Conservation (phyloP, 2,113 vertebrate species). For the Stomatorhinus ivindoensis region DNA sequence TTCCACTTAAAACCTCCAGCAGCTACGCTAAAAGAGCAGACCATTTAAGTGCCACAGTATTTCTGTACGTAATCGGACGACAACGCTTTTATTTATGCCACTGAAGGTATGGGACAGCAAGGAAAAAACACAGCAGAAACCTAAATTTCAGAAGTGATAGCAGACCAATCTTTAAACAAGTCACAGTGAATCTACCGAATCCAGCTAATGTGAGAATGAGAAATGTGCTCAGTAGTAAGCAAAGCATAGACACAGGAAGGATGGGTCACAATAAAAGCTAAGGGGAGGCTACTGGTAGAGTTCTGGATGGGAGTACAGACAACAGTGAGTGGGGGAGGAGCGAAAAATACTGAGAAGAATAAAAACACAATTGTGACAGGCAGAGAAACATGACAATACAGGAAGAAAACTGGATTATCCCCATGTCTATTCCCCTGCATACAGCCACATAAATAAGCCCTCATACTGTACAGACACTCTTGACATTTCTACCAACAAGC, state of each 20-base stretch:
- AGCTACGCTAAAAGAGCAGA: not conserved
- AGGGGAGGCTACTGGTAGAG: not conserved
- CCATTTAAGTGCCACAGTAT: not conserved
- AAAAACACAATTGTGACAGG: not conserved
- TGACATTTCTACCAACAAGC: not conserved
- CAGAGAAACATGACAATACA: not conserved
- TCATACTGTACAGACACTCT: not conserved
- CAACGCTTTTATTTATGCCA: not conserved
- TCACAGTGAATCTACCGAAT: not conserved
- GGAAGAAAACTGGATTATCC: not conserved
- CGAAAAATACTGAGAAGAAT: not conserved
- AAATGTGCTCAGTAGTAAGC: not conserved
- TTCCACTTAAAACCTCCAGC: not conserved
- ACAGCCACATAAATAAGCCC: not conserved
- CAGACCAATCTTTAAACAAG: not conserved
- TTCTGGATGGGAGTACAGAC: not conserved
- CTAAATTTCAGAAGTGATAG: not conserved
- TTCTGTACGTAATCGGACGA: not conserved
- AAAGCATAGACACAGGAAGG: not conserved
- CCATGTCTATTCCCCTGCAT: not conserved
- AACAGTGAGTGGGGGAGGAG: not conserved
- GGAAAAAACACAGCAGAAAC: not conserved
- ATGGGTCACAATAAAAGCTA: not conserved
- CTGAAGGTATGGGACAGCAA: not conserved
- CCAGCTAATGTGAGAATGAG: not conserved